phyloP scores from a whole-genome alignment of 2,888 invertebrate species.

The Leptothorax acervorum region DNA sequence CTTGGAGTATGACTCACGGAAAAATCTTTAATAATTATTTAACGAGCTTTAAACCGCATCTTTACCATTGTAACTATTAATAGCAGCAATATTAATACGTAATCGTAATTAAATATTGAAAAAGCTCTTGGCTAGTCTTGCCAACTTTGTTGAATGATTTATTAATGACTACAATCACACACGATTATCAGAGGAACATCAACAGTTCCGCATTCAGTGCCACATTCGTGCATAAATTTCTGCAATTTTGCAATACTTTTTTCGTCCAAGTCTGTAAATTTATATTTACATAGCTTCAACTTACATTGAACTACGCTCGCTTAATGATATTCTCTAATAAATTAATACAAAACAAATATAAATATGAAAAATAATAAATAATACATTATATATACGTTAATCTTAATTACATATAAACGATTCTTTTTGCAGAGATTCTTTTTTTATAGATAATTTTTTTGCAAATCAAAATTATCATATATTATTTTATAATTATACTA shows the following conservation, averaged over 20 bases:
- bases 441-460: not conserved
- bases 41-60: not conserved
- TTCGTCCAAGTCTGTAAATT: too few species aligned
- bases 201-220: conserved; percentile 29
- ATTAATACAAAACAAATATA: not conserved
- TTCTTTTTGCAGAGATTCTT: not conserved
- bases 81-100: conserved; percentile 14
- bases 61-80: not conserved
- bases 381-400: not conserved
- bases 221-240: not conserved
- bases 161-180: not conserved
- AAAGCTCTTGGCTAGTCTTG: not conserved
- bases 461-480: not conserved
- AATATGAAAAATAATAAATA: not conserved
- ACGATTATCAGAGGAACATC: not conserved
- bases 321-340: too few species aligned
- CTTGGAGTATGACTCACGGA: not conserved
- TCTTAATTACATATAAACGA: not conserved
- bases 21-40: not conserved
- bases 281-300: too few species aligned
- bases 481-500: not conserved
- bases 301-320: not conserved
- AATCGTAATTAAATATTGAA: conserved; percentile 30
- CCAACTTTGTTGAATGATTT: conserved; percentile 11
- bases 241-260: not conserved